These are phyloP conservation scores for Oxyteleia sp. DNA, from an alignment of 2,888 invertebrate species.

Conservation along the genomic window DNA sequence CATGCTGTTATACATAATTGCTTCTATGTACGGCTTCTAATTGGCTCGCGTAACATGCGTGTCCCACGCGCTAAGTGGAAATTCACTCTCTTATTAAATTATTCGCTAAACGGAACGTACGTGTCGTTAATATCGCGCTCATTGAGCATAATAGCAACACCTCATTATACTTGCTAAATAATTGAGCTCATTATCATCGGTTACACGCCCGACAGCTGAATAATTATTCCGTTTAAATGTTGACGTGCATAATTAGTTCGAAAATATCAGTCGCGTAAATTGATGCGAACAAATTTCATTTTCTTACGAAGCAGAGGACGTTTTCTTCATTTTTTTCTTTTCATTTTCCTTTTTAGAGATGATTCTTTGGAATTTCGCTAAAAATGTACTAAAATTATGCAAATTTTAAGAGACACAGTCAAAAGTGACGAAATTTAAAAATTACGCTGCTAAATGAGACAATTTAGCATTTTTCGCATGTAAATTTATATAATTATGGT, in stretches of 20 bases:
- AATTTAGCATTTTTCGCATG: too few relatives aligned
- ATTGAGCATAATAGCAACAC: slow-evolving; percentile 62
- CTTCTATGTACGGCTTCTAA: slow-evolving; percentile 60
- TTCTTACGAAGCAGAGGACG: too few relatives aligned
- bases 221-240: slow-evolving; percentile 34
- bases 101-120: slow-evolving; percentile 63
- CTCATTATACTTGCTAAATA: slow-evolving; percentile 69
- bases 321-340: too few relatives aligned
- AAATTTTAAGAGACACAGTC: too few relatives aligned
- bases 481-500: too few relatives aligned
- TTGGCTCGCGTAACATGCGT: slow-evolving; percentile 60
- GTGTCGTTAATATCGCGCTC: slow-evolving; percentile 55
- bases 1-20: slow-evolving; percentile 71
- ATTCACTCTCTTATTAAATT: slow-evolving; percentile 62
- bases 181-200: slow-evolving; percentile 53
- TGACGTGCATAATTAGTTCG: slow-evolving; percentile 32
- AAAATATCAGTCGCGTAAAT: neutral
- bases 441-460: too few relatives aligned
- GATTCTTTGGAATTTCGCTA: too few relatives aligned
- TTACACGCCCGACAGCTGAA: slow-evolving; percentile 47
- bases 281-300: too few relatives aligned
- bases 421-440: too few relatives aligned
- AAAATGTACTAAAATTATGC: too few relatives aligned
- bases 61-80: slow-evolving; percentile 55
- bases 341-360: too few relatives aligned